A percentile compares a stretch with the other conserved stretches of the same genome.
These are phyloP conservation scores for Sceloporus undulatus DNA, from an alignment of 2,113 vertebrate genomes.

Conservation along the genomic window DNA sequence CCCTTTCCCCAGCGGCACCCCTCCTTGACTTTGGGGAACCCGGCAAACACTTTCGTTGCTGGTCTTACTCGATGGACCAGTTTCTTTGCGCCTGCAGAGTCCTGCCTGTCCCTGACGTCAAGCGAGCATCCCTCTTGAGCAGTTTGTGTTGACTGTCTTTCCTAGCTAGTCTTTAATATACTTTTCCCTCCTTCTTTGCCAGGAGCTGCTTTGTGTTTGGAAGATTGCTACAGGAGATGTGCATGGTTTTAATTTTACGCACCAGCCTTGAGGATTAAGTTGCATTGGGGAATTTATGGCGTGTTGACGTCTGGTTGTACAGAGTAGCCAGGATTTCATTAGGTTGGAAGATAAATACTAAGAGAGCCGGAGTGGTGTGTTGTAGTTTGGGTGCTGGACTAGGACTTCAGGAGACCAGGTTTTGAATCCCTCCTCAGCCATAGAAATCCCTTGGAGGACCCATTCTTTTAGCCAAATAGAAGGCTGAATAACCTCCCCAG, in stretches of 20 bases:
- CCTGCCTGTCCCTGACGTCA: not conserved
- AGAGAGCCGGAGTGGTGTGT: too few relatives aligned
- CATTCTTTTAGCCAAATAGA: too few relatives aligned
- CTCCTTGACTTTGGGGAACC: not conserved
- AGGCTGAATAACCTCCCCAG: too few relatives aligned
- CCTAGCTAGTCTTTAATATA: not conserved
- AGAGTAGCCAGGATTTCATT: not conserved
- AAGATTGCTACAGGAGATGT: not conserved
- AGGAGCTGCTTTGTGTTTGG: not conserved
- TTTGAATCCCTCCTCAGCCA: too few relatives aligned
- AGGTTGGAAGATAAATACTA: too few relatives aligned
- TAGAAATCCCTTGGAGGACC: too few relatives aligned
- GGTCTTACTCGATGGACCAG: not conserved
- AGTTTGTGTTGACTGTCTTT: not conserved
- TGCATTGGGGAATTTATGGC: not conserved
- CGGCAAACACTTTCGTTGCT: not conserved
- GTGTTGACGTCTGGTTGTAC: not conserved
- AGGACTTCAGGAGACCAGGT: too few relatives aligned
- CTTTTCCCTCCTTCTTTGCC: not conserved
- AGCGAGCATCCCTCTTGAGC: not conserved
- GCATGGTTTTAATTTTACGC: not conserved
- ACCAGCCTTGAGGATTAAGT: not conserved
- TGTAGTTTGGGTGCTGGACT: too few relatives aligned
- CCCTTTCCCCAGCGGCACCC: not conserved
- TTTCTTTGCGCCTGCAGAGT: not conserved